phyloP scores from a whole-genome alignment of 2,113 vertebrate genomes.

The Podiceps cristatus region DNA sequence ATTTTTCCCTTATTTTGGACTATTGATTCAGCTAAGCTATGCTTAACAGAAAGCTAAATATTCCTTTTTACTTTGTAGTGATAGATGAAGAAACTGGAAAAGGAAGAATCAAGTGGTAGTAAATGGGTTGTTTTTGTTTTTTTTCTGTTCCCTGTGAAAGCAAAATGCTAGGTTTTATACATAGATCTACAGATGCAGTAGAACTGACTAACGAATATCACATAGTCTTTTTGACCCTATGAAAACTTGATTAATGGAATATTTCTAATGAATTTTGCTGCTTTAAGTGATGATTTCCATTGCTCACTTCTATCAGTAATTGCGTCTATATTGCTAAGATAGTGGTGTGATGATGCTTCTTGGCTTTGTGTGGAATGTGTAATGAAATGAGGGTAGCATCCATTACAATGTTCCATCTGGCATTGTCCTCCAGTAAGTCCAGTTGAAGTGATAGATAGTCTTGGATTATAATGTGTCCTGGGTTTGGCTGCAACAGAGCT shows the following conservation, averaged over 20 bases:
- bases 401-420: fast-evolving
- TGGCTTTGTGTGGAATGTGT: not conserved
- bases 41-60: not conserved
- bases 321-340: not conserved
- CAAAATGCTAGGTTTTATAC: not conserved
- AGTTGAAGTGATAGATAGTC: not conserved
- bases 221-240: not conserved
- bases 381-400: not conserved
- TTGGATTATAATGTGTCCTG: not conserved
- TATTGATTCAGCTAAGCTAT: not conserved
- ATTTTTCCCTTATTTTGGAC: not conserved
- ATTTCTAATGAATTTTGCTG: not conserved
- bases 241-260: not conserved
- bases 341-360: not conserved
- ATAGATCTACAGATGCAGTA: not conserved
- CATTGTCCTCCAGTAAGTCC: not conserved
- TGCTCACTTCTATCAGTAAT: not conserved
- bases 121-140: not conserved
- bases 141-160: not conserved
- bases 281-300: not conserved
- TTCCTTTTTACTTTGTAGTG: not conserved
- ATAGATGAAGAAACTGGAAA: not conserved
- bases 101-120: not conserved
- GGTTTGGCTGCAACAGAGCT: no score
- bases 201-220: not conserved